Evolutionary conservation across 64 coral and sea anemone genomes (phyloP), one percentile per base, ranked within the genome.

Genomic region (Catalaphyllia jardinei): DNA sequence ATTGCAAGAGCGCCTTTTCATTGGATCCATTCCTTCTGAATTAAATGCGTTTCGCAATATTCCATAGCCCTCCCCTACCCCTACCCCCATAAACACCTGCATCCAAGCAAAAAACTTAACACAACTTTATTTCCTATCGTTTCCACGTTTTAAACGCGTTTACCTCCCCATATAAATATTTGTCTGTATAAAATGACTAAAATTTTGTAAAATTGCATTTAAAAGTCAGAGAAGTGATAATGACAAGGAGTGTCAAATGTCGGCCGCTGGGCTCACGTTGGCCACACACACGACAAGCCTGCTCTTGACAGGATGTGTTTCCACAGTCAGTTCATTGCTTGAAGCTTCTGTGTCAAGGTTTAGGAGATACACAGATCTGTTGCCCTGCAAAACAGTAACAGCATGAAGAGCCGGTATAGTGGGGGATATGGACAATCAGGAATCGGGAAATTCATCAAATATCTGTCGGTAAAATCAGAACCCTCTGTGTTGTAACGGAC

Each of bases 311-410:
- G 52, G 49, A 28, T 92, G 86, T 25, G 83, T 92, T n/a, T 92
- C 38, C 62, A 92, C 91, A 0, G 29, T 55, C 29, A 92, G 75
- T 38, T 73, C 52, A 31, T 92, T 87, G 25, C 64, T 62, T 85
- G 35, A 71, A 69, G 22, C 13, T 20, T 87, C 91, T 14, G 50
- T 83, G 22, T 87, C 91, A 8, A 61, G 91, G 57, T 50, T 92
- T 19, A 92, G 76, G 38, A 87, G 83, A 60, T 80, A 92, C 64
- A 92, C 91, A n/a, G 91, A 92, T 27, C 91, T 62, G 78, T 92
- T 92, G 13, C 84, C 84, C 91, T 92, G 62, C 50, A 92, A 29
- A 14, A 67, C 57, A 91, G 69, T 51, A 39, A 65, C 28, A 72
- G 16, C 4, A 19, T 29, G 5, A 29, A 73, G 4, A 18, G 35